Conservation (phyloP, 2,888 invertebrate genomes). For the Hypomecis punctinalis region DNA sequence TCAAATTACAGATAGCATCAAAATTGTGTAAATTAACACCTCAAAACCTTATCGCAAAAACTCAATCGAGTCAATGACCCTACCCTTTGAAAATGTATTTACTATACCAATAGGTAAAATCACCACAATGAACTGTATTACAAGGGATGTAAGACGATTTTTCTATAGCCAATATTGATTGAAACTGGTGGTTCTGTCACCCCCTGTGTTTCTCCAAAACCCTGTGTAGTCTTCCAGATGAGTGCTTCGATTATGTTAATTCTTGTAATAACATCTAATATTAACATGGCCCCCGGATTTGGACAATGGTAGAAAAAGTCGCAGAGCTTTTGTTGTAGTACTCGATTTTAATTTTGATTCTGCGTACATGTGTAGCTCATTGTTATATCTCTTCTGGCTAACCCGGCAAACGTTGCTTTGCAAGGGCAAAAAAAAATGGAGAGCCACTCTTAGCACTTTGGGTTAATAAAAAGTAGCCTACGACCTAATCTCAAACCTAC, state of each 20-base stretch:
- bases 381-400: background rate
- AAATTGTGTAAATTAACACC: slow-evolving; percentile 54
- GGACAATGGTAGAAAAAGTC: slow-evolving; percentile 46
- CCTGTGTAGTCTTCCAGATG: slow-evolving; percentile 63
- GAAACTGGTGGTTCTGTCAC: slow-evolving; percentile 41
- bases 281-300: slow-evolving; percentile 49
- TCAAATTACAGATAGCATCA: slow-evolving; percentile 32
- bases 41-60: slow-evolving; percentile 50
- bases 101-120: slow-evolving; percentile 23
- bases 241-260: slow-evolving; percentile 74
- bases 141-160: slow-evolving; percentile 13
- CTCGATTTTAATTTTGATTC: slow-evolving; percentile 19
- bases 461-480: too few species aligned
- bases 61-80: slow-evolving; percentile 58
- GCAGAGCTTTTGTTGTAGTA: slow-evolving; percentile 37
- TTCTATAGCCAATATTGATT: slow-evolving; percentile 4
- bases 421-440: too few species aligned
- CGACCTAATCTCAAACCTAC: too few species aligned
- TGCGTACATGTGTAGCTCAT: too few species aligned
- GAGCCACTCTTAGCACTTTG: too few species aligned
- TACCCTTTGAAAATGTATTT: slow-evolving; percentile 46
- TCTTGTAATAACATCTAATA: slow-evolving; percentile 64
- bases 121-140: slow-evolving; percentile 24
- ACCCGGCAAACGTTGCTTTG: too few species aligned
- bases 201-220: slow-evolving; percentile 49